Evolutionary conservation across 2,888 invertebrate species (phyloP).

Genomic region (Nemapogon koenigi): DNA sequence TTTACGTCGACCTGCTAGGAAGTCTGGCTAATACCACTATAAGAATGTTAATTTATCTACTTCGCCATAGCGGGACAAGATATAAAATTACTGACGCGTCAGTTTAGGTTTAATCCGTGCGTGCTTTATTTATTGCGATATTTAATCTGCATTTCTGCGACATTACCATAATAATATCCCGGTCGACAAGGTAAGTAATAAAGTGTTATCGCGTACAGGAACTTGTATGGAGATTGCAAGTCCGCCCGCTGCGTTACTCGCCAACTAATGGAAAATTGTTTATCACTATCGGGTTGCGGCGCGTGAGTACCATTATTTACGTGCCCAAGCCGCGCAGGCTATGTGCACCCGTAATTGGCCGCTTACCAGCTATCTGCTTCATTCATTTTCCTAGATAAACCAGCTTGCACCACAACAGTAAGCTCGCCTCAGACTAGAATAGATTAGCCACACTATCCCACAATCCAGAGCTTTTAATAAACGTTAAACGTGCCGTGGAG

Average conservation of each 20-base stretch:
- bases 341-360: conserved; percentile 43
- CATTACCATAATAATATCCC: conserved; percentile 51
- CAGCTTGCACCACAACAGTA: conserved; percentile 16
- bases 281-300: conserved; percentile 46
- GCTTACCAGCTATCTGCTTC: conserved; percentile 53
- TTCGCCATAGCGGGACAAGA: background rate
- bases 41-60: conserved; percentile 5
- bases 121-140: conserved; percentile 42
- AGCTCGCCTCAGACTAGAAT: no score
- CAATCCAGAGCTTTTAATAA: no score
- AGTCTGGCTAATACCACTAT: conserved; percentile 1
- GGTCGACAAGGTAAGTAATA: conserved; percentile 44
- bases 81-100: background rate
- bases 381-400: conserved; percentile 55
- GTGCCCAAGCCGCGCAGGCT: conserved; percentile 39
- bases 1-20: conserved; percentile 1
- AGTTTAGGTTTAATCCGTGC: conserved; percentile 27
- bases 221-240: conserved; percentile 38
- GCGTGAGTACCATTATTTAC: conserved; percentile 55
- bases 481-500: no score
- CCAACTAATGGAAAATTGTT: conserved; percentile 51
- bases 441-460: no score
- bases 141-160: conserved; percentile 46
- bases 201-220: conserved; percentile 37
- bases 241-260: conserved; percentile 21